phyloP scores from a whole-genome alignment of 2,113 vertebrate species.

The Corythaeola cristata region DNA sequence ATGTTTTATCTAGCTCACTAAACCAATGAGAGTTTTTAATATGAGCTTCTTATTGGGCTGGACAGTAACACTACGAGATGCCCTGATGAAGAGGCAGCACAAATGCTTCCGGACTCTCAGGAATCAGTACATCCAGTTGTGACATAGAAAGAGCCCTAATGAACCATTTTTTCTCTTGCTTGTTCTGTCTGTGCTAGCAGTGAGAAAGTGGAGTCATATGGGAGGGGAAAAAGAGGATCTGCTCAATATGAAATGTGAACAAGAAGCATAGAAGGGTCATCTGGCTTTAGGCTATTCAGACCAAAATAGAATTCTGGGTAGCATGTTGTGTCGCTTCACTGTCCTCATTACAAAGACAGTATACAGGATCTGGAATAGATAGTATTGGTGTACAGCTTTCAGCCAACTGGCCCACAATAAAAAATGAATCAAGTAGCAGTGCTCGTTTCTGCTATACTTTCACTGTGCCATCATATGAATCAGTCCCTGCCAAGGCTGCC shows the following conservation, averaged over 20 bases:
- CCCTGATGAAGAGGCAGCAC: neutral
- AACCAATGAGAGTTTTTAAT: constrained; percentile 18
- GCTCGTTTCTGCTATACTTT: neutral
- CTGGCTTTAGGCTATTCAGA: neutral
- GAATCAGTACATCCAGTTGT: neutral
- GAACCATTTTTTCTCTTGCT: neutral
- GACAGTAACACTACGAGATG: neutral
- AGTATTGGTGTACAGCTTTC: neutral
- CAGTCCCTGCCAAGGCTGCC: neutral
- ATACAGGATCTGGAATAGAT: neutral
- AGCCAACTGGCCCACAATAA: neutral
- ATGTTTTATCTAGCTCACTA: neutral
- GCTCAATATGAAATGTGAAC: neutral
- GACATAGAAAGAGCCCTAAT: neutral
- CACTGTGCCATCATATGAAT: neutral
- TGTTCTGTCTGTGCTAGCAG: neutral
- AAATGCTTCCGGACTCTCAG: neutral
- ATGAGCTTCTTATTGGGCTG: neutral
- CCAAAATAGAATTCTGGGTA: neutral
- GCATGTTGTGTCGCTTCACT: neutral
- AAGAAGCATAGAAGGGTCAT: neutral
- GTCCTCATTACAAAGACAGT: neutral
- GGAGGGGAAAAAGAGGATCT: neutral
- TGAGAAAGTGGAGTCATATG: neutral
- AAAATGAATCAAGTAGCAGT: neutral